These are phyloP conservation scores for Uropetala carovei DNA, from an alignment of 2,888 invertebrate genomes.

Conservation along the genomic window DNA sequence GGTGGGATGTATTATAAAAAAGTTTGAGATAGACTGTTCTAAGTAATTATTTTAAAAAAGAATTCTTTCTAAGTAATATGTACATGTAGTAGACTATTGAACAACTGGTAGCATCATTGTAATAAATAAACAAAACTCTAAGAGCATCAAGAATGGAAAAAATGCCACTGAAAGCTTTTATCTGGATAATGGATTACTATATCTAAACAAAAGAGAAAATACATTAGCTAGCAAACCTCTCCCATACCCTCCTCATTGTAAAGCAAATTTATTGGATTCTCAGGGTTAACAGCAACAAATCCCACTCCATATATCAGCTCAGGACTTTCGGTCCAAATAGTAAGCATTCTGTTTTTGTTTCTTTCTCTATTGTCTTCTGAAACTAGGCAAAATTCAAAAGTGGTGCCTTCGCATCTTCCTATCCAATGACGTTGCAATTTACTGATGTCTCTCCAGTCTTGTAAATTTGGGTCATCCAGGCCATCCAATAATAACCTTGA, in stretches of 20 bases:
- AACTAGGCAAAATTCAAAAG: slow-evolving; percentile 81
- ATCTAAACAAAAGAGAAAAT: not conserved
- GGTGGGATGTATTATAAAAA: no score
- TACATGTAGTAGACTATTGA: no score
- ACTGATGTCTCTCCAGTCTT: slow-evolving; percentile 90
- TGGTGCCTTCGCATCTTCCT: slow-evolving; percentile 88
- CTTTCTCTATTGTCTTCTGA: slow-evolving; percentile 72
- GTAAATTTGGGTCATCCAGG: slow-evolving; percentile 81
- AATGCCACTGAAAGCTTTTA: no score
- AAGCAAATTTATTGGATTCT: slow-evolving; percentile 77
- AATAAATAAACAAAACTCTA: no score
- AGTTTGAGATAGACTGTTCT: no score
- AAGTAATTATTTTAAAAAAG: no score
- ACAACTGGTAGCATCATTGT: no score
- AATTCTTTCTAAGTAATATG: no score
- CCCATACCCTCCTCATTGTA: slow-evolving; percentile 68
- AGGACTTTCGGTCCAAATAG: slow-evolving; percentile 86
- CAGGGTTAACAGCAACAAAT: slow-evolving; percentile 82
- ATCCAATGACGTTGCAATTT: slow-evolving; percentile 94
- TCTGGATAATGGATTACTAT: no score
- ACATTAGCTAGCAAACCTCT: slow-evolving; percentile 71
- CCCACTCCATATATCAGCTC: slow-evolving; percentile 84
- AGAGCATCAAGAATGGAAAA: no score
- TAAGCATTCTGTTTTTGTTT: slow-evolving; percentile 73
- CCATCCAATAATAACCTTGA: slow-evolving; percentile 79